These are phyloP conservation scores for Sinosuthora webbiana DNA, from an alignment of 2,113 vertebrate genomes.

Conservation along the genomic window DNA sequence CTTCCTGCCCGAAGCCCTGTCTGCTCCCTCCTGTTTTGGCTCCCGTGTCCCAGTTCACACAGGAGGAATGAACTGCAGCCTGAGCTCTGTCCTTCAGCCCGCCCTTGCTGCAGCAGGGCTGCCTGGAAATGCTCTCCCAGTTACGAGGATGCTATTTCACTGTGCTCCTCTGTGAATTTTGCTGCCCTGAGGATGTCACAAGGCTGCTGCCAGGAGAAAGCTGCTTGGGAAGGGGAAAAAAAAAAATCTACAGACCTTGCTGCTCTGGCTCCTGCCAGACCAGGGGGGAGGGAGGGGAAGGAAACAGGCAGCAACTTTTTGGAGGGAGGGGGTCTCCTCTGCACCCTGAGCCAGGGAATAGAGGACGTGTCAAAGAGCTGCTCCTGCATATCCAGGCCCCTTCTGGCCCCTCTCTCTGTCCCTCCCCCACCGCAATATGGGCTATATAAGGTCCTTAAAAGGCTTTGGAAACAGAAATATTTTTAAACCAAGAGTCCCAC, in stretches of 20 bases:
- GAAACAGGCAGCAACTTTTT: background rate
- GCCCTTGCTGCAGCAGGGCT: background rate
- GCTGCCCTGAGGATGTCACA: background rate
- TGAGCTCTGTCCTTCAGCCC: background rate
- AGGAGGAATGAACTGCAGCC: background rate
- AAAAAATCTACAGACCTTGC: background rate
- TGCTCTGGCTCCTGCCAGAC: background rate
- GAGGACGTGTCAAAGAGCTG: background rate
- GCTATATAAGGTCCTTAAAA: background rate
- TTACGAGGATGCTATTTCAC: background rate
- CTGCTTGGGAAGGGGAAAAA: background rate
- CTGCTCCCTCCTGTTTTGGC: background rate
- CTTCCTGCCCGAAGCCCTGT: background rate
- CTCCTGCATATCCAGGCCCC: background rate
- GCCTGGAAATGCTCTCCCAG: background rate
- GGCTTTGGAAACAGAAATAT: background rate
- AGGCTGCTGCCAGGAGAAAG: background rate
- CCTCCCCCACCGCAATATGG: background rate
- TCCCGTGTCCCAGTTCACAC: background rate
- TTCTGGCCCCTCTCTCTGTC: background rate
- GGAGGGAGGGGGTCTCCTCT: background rate
- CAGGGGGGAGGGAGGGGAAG: background rate
- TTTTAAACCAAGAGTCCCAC: background rate
- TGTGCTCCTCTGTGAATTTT: background rate
- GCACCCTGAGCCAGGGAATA: background rate